These are phyloP conservation scores for Epizoanthus ramosus DNA, from an alignment of 92 coral and sea anemone species.

Conservation along the genomic window DNA sequence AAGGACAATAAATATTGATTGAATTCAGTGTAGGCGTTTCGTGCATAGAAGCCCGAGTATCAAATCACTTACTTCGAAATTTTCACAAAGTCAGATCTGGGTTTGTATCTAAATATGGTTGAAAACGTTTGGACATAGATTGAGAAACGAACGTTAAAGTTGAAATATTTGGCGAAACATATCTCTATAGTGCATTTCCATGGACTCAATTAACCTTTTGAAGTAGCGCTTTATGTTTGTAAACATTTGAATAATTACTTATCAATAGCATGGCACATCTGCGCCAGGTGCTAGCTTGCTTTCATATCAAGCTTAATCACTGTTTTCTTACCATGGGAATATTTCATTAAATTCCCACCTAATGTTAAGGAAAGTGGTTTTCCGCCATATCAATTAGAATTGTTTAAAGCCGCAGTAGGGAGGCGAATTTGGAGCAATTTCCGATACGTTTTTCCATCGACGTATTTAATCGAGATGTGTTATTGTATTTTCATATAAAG, in stretches of 20 bases:
- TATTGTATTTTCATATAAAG: conserved; percentile 4
- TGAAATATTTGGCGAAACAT: too few species aligned
- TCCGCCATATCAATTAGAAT: conserved; percentile 23
- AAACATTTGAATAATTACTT: background rate
- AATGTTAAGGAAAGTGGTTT: conserved; percentile 17
- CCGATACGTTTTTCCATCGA: conserved; percentile 19
- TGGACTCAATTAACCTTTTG: conserved; percentile 13
- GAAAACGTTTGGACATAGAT: too few species aligned
- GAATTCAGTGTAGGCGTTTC: too few species aligned
- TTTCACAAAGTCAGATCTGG: too few species aligned
- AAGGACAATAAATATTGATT: too few species aligned
- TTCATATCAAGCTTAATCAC: conserved; percentile 7
- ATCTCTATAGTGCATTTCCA: too few species aligned
- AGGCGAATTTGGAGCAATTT: conserved; percentile 23
- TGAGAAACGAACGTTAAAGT: too few species aligned
- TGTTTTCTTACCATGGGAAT: conserved; percentile 9
- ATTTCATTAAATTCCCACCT: conserved; percentile 22
- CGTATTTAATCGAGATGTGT: conserved; percentile 28
- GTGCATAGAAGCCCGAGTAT: too few species aligned
- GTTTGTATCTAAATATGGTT: too few species aligned
- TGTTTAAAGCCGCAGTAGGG: conserved; percentile 31
- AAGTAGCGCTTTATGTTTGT: conserved; percentile 2
- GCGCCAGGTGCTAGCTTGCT: conserved; percentile 20
- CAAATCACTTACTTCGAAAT: too few species aligned
- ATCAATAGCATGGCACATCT: conserved; percentile 5